These are phyloP conservation scores for Echinops telfairi DNA, from an alignment of 2,113 vertebrate genomes.

Conservation along the genomic window DNA sequence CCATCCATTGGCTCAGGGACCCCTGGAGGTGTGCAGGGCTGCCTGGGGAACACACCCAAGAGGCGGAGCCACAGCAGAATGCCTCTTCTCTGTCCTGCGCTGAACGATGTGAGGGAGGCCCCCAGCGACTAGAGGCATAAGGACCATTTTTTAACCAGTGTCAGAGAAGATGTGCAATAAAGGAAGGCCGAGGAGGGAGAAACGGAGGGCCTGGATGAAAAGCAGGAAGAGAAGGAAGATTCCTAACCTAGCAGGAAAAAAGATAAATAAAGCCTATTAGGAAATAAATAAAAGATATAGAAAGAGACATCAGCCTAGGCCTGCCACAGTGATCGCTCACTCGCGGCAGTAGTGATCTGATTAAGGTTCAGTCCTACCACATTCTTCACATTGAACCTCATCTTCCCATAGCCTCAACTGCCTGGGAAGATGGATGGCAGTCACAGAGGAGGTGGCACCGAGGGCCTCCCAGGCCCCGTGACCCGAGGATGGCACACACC, in stretches of 20 bases:
- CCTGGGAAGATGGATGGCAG: slow-evolving; percentile 24
- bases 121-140: neutral
- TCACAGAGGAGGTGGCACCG: neutral
- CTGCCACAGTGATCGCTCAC: neutral
- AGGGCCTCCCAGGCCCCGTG: neutral
- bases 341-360: slow-evolving; percentile 78
- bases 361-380: slow-evolving; percentile 69
- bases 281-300: slow-evolving; percentile 72
- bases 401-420: slow-evolving; percentile 27
- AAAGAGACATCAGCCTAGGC: slow-evolving; percentile 65
- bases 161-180: neutral
- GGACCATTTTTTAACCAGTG: neutral
- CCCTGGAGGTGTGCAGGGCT: neutral
- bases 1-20: neutral
- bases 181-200: neutral
- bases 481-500: neutral
- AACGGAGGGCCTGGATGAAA: neutral
- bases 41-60: neutral
- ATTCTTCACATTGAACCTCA: slow-evolving; percentile 69
- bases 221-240: neutral
- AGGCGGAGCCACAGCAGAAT: neutral
- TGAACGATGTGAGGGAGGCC: neutral
- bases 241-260: slow-evolving; percentile 51
- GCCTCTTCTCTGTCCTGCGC: neutral
- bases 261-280: slow-evolving; percentile 20